These are phyloP conservation scores for Jacana jacana DNA, from an alignment of 2,113 vertebrate species.

Conservation along the genomic window DNA sequence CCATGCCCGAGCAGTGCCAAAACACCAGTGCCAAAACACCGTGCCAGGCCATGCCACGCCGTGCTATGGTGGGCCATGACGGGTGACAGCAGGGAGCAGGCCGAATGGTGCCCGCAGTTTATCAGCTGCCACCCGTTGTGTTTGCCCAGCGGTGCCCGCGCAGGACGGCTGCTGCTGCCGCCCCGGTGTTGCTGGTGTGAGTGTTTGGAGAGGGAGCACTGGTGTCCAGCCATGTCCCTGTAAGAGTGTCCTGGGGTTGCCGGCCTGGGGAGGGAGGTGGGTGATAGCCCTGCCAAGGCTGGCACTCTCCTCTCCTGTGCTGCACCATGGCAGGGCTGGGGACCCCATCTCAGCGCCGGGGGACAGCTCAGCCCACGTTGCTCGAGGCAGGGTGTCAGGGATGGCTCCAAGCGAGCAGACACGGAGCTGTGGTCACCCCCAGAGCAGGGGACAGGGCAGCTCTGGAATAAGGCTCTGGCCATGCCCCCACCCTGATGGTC, in stretches of 20 bases:
- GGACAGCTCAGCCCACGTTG: not conserved
- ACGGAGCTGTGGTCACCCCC: rapidly evolving
- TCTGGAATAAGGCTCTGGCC: not conserved
- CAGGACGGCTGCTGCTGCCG: not conserved
- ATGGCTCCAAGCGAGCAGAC: rapidly evolving
- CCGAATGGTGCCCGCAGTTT: not conserved
- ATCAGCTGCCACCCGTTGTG: not conserved
- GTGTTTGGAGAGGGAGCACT: not conserved
- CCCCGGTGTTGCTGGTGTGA: not conserved
- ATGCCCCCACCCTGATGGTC: rapidly evolving
- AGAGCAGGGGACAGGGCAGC: not conserved
- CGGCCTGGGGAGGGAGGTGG: rapidly evolving
- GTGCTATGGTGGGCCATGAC: too few relatives aligned
- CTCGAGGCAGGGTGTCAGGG: not conserved
- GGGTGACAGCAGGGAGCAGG: not conserved
- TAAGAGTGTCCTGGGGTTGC: not conserved
- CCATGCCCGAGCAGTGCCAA: not conserved
- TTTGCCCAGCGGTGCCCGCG: not conserved
- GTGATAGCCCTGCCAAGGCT: not conserved
- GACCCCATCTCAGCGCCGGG: rapidly evolving
- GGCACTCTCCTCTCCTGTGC: rapidly evolving
- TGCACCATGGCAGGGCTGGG: not conserved
- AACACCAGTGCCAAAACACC: too few relatives aligned
- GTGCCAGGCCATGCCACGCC: not conserved
- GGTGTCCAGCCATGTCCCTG: not conserved